Percentiles rank a stretch among this genome's conserved stretches.
Evolutionary conservation across 2,113 vertebrate species (phyloP).

Genomic region (Lota lota): DNA sequence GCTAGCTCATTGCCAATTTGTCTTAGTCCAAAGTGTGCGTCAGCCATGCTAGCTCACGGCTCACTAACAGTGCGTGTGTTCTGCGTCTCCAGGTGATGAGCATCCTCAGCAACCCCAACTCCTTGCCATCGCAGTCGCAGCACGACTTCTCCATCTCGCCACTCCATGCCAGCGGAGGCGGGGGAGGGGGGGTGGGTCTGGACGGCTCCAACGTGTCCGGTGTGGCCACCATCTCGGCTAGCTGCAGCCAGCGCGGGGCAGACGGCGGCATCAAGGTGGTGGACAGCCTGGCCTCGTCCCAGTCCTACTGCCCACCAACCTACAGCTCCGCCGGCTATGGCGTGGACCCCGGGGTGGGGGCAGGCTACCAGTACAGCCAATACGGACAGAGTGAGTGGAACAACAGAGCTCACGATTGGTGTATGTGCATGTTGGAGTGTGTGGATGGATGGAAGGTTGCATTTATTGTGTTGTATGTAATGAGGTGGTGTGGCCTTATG

Average conservation of each 20-base stretch:
- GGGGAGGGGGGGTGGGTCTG: slow-evolving; percentile 41
- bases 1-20: too few relatives aligned
- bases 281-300: slow-evolving; percentile 89
- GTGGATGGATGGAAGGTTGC: not conserved
- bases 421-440: not conserved
- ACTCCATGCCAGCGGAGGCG: slow-evolving; percentile 74
- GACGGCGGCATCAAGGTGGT: slow-evolving; percentile 83
- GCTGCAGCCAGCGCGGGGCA: slow-evolving; percentile 89
- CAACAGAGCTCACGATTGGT: not conserved
- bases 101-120: slow-evolving; percentile 87
- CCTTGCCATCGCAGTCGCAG: slow-evolving; percentile 84
- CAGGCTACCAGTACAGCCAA: slow-evolving; percentile 93
- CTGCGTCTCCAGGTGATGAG: slow-evolving; percentile 87
- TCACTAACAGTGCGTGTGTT: too few relatives aligned
- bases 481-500: not conserved
- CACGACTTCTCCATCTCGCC: slow-evolving; percentile 96
- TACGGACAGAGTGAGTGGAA: slow-evolving; percentile 92
- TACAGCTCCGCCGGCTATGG: slow-evolving; percentile 94
- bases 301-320: slow-evolving; percentile 96
- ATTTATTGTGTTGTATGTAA: not conserved
- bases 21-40: too few relatives aligned
- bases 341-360: slow-evolving; percentile 88
- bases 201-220: slow-evolving; percentile 76
- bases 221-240: slow-evolving; percentile 78
- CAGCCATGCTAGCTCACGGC: too few relatives aligned